A percentile compares a stretch with the other conserved stretches of the same genome.
phyloP scores from a whole-genome alignment of 2,113 vertebrate genomes.

The Platysternon megacephalum region DNA sequence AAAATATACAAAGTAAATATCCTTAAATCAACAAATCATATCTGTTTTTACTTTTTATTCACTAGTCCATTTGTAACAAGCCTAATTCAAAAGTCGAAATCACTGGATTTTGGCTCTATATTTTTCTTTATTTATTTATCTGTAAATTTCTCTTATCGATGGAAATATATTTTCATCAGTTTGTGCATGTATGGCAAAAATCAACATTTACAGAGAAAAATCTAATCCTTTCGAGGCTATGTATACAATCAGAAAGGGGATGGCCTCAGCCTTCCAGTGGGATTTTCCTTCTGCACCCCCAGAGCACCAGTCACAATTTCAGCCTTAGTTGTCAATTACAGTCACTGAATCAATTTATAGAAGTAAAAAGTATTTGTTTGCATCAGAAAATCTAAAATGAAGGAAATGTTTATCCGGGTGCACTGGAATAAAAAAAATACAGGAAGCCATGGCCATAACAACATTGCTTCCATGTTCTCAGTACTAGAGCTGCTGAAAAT shows the following conservation, averaged over 20 bases:
- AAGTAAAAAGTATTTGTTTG: neutral
- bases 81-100: neutral
- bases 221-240: neutral
- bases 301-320: neutral
- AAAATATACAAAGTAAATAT: neutral
- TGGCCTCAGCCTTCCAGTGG: accelerated
- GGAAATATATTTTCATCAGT: neutral
- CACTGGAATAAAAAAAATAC: neutral
- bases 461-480: neutral
- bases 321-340: neutral
- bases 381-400: neutral
- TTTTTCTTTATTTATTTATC: neutral
- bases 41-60: neutral
- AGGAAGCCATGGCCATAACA: neutral
- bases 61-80: neutral
- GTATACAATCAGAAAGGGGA: neutral
- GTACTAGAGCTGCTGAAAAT: neutral
- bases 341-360: neutral
- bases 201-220: neutral
- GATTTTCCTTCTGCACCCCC: neutral
- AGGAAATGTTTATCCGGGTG: neutral
- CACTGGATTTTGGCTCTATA: neutral
- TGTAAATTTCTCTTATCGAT: neutral
- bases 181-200: neutral
- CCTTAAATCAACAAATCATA: neutral